phyloP scores from a whole-genome alignment of 2,797 vertebrate genomes.

The Furcifer pardalis region DNA sequence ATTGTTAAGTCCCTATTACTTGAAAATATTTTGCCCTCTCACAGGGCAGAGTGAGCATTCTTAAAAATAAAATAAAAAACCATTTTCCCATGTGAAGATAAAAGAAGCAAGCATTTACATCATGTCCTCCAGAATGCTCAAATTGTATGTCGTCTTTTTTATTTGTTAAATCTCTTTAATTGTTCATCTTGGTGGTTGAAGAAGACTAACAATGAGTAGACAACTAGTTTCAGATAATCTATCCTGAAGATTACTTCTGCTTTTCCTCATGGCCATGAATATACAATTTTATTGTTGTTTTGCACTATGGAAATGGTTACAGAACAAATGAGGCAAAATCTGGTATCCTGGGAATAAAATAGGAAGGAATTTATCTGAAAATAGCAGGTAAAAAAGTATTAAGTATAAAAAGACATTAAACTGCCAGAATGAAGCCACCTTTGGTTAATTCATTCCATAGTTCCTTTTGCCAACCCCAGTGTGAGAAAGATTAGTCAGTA shows the following conservation, averaged over 20 bases:
- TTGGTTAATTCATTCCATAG: too few relatives aligned
- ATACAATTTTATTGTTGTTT: slow-evolving; percentile 7
- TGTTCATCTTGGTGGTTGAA: not conserved
- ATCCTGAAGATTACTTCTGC: not conserved
- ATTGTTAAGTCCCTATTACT: too few relatives aligned
- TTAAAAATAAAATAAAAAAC: too few relatives aligned
- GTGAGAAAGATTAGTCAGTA: too few relatives aligned
- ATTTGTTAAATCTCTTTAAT: not conserved
- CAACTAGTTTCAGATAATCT: not conserved
- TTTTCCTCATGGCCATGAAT: slow-evolving; percentile 6
- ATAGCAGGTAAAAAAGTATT: not conserved
- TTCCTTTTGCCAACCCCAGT: too few relatives aligned
- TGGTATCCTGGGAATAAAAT: not conserved
- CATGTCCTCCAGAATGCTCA: not conserved
- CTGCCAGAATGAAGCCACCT: too few relatives aligned
- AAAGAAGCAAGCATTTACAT: too few relatives aligned
- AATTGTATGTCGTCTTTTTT: not conserved
- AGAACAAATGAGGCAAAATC: not conserved
- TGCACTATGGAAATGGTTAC: not conserved
- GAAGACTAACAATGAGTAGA: not conserved
- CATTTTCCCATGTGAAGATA: too few relatives aligned
- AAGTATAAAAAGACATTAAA: too few relatives aligned
- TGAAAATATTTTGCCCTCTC: too few relatives aligned
- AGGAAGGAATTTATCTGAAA: not conserved
- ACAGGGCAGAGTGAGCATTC: too few relatives aligned